A percentile compares a stretch with the other conserved stretches of the same genome.
Conservation (phyloP, 2,113 vertebrate genomes). For the Felis chaus region DNA sequence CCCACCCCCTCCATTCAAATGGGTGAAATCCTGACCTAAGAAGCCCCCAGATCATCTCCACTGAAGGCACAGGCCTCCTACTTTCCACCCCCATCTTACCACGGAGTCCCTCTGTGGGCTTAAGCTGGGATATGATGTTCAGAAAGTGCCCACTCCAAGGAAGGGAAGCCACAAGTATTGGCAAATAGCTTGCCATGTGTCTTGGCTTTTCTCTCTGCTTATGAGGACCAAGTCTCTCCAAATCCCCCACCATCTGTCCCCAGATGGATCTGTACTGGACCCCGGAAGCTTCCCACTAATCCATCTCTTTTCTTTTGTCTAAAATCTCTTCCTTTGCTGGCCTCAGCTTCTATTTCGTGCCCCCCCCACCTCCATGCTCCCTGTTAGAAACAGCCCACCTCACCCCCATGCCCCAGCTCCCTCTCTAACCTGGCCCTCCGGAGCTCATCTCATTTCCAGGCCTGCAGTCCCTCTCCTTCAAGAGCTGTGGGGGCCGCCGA, state of each 20-base stretch:
- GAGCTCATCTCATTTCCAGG: neutral
- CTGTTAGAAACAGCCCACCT: neutral
- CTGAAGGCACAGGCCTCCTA: constrained; percentile 13
- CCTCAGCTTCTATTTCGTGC: neutral
- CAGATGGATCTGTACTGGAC: neutral
- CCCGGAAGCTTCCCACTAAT: constrained; percentile 10
- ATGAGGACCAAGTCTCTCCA: constrained; percentile 49
- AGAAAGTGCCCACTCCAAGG: constrained; percentile 35
- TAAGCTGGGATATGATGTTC: constrained; percentile 44
- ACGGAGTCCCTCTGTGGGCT: constrained; percentile 47
- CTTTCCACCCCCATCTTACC: neutral
- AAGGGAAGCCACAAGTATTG: constrained; percentile 42
- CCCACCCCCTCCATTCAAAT: constrained; percentile 56
- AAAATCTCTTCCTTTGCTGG: neutral
- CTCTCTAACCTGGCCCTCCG: neutral
- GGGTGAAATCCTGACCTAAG: constrained; percentile 75
- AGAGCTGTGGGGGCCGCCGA: neutral
- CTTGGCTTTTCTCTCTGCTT: constrained; percentile 31
- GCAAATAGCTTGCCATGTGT: constrained; percentile 24
- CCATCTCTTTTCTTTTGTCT: neutral
- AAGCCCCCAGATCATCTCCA: constrained; percentile 53
- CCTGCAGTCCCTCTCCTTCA: neutral
- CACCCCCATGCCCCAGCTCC: neutral
- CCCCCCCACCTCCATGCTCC: neutral
- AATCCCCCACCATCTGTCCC: constrained; percentile 51